A percentile compares a stretch with the other conserved stretches of the same genome.
Evolutionary conservation across 2,888 invertebrate species (phyloP).

Genomic region (Deilephila elpenor): DNA sequence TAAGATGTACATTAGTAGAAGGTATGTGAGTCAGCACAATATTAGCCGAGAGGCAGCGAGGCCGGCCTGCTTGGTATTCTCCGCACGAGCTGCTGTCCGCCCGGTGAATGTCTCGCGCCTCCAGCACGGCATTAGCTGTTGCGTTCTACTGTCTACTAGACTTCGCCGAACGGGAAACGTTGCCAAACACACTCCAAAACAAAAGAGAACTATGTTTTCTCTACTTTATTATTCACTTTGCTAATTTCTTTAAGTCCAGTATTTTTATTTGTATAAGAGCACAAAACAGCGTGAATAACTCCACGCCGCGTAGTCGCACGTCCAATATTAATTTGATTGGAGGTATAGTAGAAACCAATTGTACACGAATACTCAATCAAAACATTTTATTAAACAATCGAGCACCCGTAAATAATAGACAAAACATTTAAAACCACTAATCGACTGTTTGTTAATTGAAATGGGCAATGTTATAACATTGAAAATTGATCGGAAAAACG

Average conservation of each 20-base stretch:
- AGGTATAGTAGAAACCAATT: background rate
- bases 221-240: constrained; percentile 23
- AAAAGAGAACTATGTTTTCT: constrained; percentile 4
- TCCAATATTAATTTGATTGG: background rate
- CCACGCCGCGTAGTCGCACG: too few relatives aligned
- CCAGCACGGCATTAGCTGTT: constrained; percentile 49
- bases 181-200: constrained; percentile 15
- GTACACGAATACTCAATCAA: background rate
- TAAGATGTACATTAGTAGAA: constrained; percentile 63
- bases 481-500: constrained; percentile 29
- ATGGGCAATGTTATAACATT: background rate
- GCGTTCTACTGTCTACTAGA: constrained; percentile 36
- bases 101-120: constrained; percentile 57
- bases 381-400: background rate
- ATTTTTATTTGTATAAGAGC: background rate
- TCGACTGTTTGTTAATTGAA: background rate
- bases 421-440: background rate
- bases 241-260: background rate
- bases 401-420: background rate
- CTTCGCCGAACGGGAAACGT: constrained; percentile 14
- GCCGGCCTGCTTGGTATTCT: constrained; percentile 71
- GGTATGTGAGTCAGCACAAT: constrained; percentile 76
- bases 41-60: constrained; percentile 60
- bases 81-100: constrained; percentile 53
- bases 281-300: too few relatives aligned